Conservation (phyloP, 2,797 vertebrate species). For the Gorsachius magnificus region DNA sequence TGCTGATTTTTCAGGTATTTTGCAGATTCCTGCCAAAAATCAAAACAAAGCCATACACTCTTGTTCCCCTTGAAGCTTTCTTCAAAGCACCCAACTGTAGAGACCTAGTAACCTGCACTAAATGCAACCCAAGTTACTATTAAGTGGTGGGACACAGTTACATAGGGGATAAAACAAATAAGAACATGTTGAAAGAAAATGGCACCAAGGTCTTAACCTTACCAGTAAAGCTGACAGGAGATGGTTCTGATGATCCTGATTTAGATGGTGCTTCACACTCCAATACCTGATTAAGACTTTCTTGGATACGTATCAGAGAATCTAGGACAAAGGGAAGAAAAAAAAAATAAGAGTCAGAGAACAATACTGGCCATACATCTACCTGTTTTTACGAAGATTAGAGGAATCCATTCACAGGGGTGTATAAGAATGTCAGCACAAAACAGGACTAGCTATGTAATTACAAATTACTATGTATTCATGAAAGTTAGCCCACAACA, state of each 20-base stretch:
- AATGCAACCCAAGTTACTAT: background rate
- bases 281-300: slow-evolving; percentile 77
- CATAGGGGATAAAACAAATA: background rate
- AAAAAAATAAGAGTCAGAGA: background rate
- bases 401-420: background rate
- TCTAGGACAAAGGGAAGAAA: slow-evolving; percentile 75
- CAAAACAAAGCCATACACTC: background rate
- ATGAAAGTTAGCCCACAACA: background rate
- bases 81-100: background rate
- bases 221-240: slow-evolving; percentile 79
- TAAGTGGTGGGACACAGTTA: background rate
- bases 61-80: background rate
- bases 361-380: background rate
- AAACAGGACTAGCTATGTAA: background rate
- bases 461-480: background rate
- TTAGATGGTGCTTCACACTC: slow-evolving; percentile 77
- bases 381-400: background rate
- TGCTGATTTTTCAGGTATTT: background rate
- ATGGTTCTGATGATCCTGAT: slow-evolving; percentile 74
- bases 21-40: background rate
- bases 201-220: slow-evolving; percentile 30
- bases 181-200: background rate
- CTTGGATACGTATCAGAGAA: slow-evolving; percentile 87
- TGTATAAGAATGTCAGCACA: background rate
- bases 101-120: background rate